phyloP scores from a whole-genome alignment of 2,888 invertebrate genomes.

The Eumerus sabulonum region DNA sequence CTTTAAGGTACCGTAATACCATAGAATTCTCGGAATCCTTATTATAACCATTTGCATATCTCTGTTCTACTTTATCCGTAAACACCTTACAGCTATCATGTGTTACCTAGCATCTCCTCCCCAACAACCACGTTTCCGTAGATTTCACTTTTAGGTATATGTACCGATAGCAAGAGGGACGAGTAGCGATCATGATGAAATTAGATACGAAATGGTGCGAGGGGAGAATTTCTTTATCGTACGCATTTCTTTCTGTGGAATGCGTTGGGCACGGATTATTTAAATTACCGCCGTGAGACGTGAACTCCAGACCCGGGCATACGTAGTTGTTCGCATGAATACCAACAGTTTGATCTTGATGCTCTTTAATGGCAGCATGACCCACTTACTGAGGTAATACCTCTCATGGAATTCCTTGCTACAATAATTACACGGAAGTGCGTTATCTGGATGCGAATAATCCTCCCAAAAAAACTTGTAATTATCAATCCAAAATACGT shows the following conservation, averaged over 20 bases:
- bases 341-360: too few relatives aligned
- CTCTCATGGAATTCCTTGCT: slow-evolving; percentile 41
- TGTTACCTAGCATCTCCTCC: slow-evolving; percentile 34
- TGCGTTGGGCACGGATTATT: slow-evolving; percentile 57
- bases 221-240: neutral
- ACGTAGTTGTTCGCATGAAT: neutral
- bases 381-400: neutral
- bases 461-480: slow-evolving; percentile 29
- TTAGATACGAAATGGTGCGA: slow-evolving; percentile 13
- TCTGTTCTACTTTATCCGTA: slow-evolving; percentile 36
- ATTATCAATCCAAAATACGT: slow-evolving; percentile 42
- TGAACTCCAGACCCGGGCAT: neutral
- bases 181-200: slow-evolving; percentile 32
- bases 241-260: slow-evolving; percentile 18
- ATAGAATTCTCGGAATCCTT: slow-evolving; percentile 11
- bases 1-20: neutral
- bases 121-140: slow-evolving; percentile 13
- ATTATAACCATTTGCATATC: slow-evolving; percentile 52
- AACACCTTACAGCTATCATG: slow-evolving; percentile 59
- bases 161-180: too few relatives aligned
- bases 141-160: slow-evolving; percentile 16
- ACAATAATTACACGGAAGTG: slow-evolving; percentile 40
- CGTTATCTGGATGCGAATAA: slow-evolving; percentile 12
- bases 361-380: too few relatives aligned
- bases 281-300: slow-evolving; percentile 31